Percentiles rank a stretch among this genome's conserved stretches.
phyloP scores from a whole-genome alignment of 1,140 invertebrate genomes.

The Chymomyza costata region DNA sequence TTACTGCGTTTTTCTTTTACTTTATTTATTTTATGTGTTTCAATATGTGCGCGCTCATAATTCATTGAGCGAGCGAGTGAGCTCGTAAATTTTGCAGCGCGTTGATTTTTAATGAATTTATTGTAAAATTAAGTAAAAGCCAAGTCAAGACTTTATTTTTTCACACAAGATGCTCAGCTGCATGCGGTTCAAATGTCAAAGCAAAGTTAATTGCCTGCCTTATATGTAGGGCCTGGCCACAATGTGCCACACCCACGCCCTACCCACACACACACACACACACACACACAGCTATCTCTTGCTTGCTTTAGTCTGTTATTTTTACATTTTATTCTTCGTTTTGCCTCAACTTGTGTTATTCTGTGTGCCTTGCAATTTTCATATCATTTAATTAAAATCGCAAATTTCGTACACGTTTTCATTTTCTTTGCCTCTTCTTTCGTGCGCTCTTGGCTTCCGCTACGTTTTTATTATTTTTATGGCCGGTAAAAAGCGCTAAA shows the following conservation, averaged over 20 bases:
- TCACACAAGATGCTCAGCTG: too few relatives aligned
- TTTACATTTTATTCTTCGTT: constrained; percentile 4
- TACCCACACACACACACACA: constrained; percentile 12
- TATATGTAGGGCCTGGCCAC: background rate
- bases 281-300: constrained; percentile 12
- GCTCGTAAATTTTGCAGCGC: too few relatives aligned
- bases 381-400: constrained; percentile 73
- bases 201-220: constrained; percentile 6
- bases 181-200: constrained; percentile 31
- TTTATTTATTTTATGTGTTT: constrained; percentile 18
- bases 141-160: constrained; percentile 9
- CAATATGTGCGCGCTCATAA: constrained; percentile 30
- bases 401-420: constrained; percentile 73
- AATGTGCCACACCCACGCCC: constrained; percentile 36
- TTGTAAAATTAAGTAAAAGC: background rate
- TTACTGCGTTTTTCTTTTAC: constrained; percentile 1
- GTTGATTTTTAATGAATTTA: constrained; percentile 22
- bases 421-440: constrained; percentile 51
- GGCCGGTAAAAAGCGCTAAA: constrained; percentile 58
- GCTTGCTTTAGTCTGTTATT: too few relatives aligned
- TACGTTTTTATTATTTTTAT: constrained; percentile 70
- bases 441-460: constrained; percentile 27
- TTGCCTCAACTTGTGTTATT: constrained; percentile 24
- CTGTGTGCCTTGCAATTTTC: constrained; percentile 61
- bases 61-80: too few relatives aligned